These are phyloP conservation scores for Formica selysi DNA, from an alignment of 1,140 invertebrate species.

Conservation along the genomic window DNA sequence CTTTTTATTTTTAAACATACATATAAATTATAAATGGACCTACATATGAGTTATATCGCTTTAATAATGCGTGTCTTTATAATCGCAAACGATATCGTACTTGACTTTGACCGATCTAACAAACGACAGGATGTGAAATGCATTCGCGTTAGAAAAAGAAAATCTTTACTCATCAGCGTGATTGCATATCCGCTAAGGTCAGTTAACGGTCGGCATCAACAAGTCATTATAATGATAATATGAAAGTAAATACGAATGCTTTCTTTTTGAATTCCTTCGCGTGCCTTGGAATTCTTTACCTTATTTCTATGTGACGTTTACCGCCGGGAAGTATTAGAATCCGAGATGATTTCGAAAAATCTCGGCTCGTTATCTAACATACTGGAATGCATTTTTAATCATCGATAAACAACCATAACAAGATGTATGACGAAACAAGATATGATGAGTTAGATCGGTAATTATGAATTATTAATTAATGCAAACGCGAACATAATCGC, in stretches of 20 bases:
- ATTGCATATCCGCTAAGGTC: constrained; percentile 36
- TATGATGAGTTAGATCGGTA: neutral
- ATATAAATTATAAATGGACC: too few species aligned
- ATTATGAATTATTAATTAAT: constrained; percentile 53
- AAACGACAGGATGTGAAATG: constrained; percentile 41
- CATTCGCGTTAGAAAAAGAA: neutral
- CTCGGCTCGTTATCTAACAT: neutral
- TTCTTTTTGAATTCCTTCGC: constrained; percentile 1
- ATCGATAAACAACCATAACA: neutral
- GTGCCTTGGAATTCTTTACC: neutral
- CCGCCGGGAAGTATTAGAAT: neutral
- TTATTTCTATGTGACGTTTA: neutral
- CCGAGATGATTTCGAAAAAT: neutral
- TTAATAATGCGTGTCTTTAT: neutral
- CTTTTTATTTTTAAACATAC: too few species aligned
- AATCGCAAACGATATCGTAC: constrained; percentile 24
- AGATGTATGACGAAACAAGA: neutral
- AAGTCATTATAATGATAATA: constrained; percentile 57
- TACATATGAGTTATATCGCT: neutral
- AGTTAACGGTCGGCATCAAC: constrained; percentile 37
- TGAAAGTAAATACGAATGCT: neutral
- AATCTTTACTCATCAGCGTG: constrained; percentile 8
- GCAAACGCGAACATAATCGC: neutral
- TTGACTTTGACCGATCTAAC: constrained; percentile 65
- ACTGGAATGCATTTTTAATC: neutral